These are phyloP conservation scores for Shinisaurus crocodilurus DNA, from an alignment of 2,113 vertebrate genomes.

Conservation along the genomic window DNA sequence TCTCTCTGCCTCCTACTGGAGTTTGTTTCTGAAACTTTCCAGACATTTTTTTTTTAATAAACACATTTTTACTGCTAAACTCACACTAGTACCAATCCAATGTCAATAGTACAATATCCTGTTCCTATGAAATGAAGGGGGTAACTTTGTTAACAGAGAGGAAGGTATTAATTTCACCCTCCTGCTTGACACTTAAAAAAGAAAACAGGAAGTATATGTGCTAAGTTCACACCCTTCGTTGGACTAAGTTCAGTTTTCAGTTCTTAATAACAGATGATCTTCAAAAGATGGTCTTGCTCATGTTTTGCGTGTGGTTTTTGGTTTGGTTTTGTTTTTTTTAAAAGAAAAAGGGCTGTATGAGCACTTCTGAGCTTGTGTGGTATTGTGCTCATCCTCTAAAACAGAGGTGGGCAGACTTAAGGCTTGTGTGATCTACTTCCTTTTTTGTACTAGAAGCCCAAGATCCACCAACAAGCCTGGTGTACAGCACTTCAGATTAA, in stretches of 20 bases:
- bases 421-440: neutral
- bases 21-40: neutral
- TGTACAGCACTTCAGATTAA: no score
- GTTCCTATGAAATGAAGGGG: neutral
- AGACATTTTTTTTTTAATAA: neutral
- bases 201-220: neutral
- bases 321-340: no score
- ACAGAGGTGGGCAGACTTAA: no score
- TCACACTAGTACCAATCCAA: neutral
- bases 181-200: neutral
- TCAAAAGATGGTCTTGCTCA: neutral
- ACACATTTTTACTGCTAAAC: neutral
- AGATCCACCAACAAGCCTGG: no score
- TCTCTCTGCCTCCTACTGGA: neutral
- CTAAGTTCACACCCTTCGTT: neutral
- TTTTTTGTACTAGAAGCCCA: no score
- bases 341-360: neutral
- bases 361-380: neutral
- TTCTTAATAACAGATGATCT: neutral
- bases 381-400: neutral
- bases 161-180: neutral
- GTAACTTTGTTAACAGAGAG: neutral
- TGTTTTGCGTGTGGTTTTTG: neutral
- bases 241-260: neutral
- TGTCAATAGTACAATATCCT: neutral